Conservation (phyloP, 2,797 vertebrate genomes). For the Nasua narica region DNA sequence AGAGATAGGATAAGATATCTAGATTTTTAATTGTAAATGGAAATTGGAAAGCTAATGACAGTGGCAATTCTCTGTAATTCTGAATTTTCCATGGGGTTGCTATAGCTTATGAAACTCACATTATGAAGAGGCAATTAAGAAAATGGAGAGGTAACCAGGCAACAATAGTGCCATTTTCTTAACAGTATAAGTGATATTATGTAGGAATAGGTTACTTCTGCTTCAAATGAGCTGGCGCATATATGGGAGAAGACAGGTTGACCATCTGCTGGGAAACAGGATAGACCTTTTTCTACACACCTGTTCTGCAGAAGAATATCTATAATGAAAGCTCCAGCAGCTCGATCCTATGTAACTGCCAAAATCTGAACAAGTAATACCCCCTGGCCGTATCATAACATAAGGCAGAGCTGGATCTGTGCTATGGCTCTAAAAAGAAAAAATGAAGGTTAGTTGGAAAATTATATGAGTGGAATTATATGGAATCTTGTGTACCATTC, state of each 20-base stretch:
- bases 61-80: background rate
- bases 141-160: conserved; percentile 50
- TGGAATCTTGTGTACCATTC: background rate
- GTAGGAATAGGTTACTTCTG: background rate
- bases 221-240: background rate
- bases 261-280: background rate
- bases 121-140: conserved; percentile 36
- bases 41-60: conserved; percentile 1
- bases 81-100: background rate
- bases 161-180: conserved; percentile 19
- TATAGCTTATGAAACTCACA: background rate
- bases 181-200: background rate
- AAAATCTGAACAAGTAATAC: background rate
- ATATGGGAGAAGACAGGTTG: background rate
- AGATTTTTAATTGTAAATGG: background rate
- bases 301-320: background rate
- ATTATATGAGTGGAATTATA: background rate
- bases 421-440: background rate
- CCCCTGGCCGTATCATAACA: background rate
- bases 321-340: background rate
- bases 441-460: background rate
- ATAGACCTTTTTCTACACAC: background rate
- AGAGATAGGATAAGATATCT: background rate
- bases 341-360: background rate
- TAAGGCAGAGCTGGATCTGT: background rate